A percentile compares a stretch with the other conserved stretches of the same genome.
Conservation (phyloP, 2,888 invertebrate species). For the Tachina fera region DNA sequence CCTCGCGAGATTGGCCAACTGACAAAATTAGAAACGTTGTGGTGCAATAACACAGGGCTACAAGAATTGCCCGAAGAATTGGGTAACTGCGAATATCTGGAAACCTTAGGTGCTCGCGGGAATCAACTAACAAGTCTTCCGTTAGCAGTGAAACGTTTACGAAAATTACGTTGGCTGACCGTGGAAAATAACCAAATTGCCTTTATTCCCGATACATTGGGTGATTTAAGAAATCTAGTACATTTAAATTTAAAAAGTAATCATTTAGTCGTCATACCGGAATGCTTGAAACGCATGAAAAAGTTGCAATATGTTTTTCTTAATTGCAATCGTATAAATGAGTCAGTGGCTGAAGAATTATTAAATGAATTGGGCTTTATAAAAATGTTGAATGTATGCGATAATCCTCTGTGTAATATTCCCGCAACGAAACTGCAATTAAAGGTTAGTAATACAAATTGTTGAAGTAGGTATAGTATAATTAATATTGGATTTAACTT, state of each 20-base stretch:
- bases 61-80: conserved; percentile 86
- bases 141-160: conserved; percentile 84
- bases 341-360: conserved; percentile 69
- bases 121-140: conserved; percentile 86
- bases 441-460: conserved; percentile 56
- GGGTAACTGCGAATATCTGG: conserved; percentile 85
- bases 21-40: conserved; percentile 86
- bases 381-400: conserved; percentile 84
- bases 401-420: conserved; percentile 83
- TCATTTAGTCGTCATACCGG: conserved; percentile 84
- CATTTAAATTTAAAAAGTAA: conserved; percentile 87
- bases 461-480: too few relatives aligned
- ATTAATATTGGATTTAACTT: too few relatives aligned
- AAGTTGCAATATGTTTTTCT: conserved; percentile 85
- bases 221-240: conserved; percentile 84
- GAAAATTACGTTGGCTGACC: conserved; percentile 87
- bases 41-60: conserved; percentile 87
- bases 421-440: conserved; percentile 50
- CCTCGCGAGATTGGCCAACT: conserved; percentile 86
- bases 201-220: conserved; percentile 84
- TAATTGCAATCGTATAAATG: conserved; percentile 83
- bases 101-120: conserved; percentile 87
- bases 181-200: conserved; percentile 86
- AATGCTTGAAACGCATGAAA: conserved; percentile 81
- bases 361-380: conserved; percentile 78